Evolutionary conservation across 1,140 invertebrate genomes (phyloP).

Genomic region (Globodera rostochiensis): DNA sequence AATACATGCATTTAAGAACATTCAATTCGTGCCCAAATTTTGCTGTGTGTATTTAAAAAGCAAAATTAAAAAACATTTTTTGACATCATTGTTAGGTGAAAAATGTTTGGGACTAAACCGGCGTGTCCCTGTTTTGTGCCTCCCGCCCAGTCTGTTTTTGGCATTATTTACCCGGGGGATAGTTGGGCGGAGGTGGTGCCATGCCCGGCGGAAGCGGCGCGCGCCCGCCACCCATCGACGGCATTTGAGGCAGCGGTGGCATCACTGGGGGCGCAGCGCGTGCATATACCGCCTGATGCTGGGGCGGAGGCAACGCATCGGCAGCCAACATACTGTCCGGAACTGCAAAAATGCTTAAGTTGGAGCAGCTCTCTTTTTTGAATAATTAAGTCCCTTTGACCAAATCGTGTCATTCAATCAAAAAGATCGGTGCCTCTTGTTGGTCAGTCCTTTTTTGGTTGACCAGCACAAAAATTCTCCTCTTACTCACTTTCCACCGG

Average conservation of each 20-base stretch:
- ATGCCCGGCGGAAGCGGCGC: conserved; percentile 34
- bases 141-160: no score
- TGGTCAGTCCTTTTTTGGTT: neutral
- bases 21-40: no score
- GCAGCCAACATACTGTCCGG: conserved; percentile 36
- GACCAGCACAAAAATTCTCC: neutral
- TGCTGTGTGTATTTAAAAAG: no score
- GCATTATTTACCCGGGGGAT: conserved; percentile 13
- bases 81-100: no score
- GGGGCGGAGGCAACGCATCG: conserved; percentile 18
- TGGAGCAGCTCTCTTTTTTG: neutral
- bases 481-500: conserved; percentile 37
- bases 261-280: conserved; percentile 15
- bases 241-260: neutral
- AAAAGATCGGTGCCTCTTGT: neutral
- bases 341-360: conserved; percentile 10
- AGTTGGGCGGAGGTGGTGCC: conserved; percentile 28
- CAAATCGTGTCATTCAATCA: neutral
- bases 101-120: no score
- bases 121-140: no score
- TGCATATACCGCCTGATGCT: conserved; percentile 27
- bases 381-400: neutral
- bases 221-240: neutral
- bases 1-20: no score
- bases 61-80: no score